phyloP scores from a whole-genome alignment of 2,888 invertebrate species.

The Pterostichus madidus region DNA sequence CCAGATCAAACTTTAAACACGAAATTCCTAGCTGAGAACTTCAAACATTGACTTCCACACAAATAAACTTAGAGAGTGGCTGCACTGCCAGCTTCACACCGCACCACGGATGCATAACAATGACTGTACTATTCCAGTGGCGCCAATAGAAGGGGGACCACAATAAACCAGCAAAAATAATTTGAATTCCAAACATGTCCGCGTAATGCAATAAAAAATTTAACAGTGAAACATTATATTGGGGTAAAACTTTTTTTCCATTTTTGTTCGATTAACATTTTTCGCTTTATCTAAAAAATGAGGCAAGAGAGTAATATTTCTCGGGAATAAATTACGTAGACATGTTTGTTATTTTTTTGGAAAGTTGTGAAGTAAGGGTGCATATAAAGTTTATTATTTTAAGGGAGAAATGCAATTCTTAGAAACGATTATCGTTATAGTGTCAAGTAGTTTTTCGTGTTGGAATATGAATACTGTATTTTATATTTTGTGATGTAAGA shows the following conservation, averaged over 20 bases:
- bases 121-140: slow-evolving; percentile 15
- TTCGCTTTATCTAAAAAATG: slow-evolving; percentile 38
- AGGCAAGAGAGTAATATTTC: slow-evolving; percentile 34
- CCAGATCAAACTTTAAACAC: slow-evolving; percentile 26
- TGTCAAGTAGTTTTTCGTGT: slow-evolving; percentile 20
- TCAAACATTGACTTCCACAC: slow-evolving; percentile 6
- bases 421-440: slow-evolving; percentile 10
- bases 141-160: not conserved
- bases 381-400: slow-evolving; percentile 38
- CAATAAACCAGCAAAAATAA: slow-evolving; percentile 47
- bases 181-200: slow-evolving; percentile 45
- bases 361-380: slow-evolving; percentile 16
- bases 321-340: slow-evolving; percentile 17
- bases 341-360: slow-evolving; percentile 32
- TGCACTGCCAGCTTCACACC: slow-evolving; percentile 32
- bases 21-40: slow-evolving; percentile 18
- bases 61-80: slow-evolving; percentile 23
- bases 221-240: slow-evolving; percentile 52
- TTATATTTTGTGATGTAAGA: not conserved
- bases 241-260: slow-evolving; percentile 48
- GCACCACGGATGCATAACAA: slow-evolving; percentile 29
- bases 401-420: slow-evolving; percentile 30
- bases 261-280: slow-evolving; percentile 55
- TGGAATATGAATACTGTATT: slow-evolving; percentile 5
- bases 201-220: slow-evolving; percentile 55